These are phyloP conservation scores for Abrostola triplasia DNA, from an alignment of 2,888 invertebrate species.

Conservation along the genomic window DNA sequence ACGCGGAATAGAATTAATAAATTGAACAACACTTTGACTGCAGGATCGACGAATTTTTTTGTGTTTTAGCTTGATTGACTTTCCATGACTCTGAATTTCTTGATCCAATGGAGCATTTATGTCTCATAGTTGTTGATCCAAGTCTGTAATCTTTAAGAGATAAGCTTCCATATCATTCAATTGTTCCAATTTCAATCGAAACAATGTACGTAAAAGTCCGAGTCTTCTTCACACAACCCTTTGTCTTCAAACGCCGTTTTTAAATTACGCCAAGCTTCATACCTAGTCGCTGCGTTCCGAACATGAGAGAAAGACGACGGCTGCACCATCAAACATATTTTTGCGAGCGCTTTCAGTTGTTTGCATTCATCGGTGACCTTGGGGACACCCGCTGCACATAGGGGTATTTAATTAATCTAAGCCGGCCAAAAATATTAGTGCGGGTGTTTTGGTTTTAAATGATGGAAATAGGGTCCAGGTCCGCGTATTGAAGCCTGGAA, in stretches of 20 bases:
- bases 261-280: conserved; percentile 3
- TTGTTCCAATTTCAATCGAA: background rate
- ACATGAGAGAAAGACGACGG: background rate
- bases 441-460: too few species aligned
- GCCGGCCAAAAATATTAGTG: too few species aligned
- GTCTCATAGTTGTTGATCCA: background rate
- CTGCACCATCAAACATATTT: background rate
- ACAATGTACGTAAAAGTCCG: background rate
- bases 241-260: conserved; percentile 1
- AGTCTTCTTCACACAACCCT: conserved; percentile 6
- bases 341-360: background rate
- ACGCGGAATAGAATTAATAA: too few species aligned
- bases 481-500: conserved; percentile 27
- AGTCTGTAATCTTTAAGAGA: background rate
- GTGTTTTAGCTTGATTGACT: too few species aligned
- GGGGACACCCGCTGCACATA: too few species aligned
- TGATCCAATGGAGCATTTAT: too few species aligned
- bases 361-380: too few species aligned
- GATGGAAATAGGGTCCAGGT: too few species aligned
- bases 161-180: conserved; percentile 2
- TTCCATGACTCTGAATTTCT: too few species aligned
- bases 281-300: background rate
- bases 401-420: too few species aligned
- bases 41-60: too few species aligned
- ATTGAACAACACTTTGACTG: too few species aligned